Conservation (phyloP, 2,113 vertebrate genomes). For the Carettochelys insculpta region DNA sequence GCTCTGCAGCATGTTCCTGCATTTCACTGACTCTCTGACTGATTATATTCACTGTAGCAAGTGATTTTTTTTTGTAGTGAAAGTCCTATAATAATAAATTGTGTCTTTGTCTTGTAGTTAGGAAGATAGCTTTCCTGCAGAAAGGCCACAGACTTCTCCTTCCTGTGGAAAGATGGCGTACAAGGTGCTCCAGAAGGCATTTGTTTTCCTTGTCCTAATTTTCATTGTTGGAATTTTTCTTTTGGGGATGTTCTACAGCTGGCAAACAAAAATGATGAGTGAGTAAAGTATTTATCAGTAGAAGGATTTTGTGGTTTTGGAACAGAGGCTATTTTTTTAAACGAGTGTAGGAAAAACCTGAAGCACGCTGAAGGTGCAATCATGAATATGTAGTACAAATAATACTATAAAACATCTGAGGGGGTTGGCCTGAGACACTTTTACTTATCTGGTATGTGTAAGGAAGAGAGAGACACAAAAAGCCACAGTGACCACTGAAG, state of each 20-base stretch:
- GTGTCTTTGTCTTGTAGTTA: conserved; percentile 41
- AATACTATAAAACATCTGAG: background rate
- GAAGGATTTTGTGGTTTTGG: background rate
- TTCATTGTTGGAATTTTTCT: conserved; percentile 52
- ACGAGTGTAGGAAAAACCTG: background rate
- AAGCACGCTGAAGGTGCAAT: background rate
- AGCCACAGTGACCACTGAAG: too few species aligned
- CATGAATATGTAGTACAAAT: background rate
- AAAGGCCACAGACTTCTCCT: background rate
- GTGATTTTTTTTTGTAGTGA: background rate
- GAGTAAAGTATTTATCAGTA: conserved; percentile 33
- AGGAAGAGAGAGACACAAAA: background rate
- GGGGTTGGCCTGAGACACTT: background rate
- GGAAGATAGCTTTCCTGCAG: conserved; percentile 4
- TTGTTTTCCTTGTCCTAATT: conserved; percentile 57
- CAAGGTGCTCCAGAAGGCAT: conserved; percentile 6
- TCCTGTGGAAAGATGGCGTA: conserved; percentile 53
- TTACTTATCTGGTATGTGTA: background rate
- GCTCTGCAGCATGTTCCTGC: background rate
- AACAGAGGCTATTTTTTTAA: background rate
- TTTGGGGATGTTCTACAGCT: conserved; percentile 13
- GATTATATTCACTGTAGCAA: background rate
- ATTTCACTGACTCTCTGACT: background rate
- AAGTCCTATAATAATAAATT: background rate
- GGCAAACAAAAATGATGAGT: conserved; percentile 18